Evolutionary conservation across 1,140 invertebrate species (phyloP).

Genomic region (Drosophila teissieri): DNA sequence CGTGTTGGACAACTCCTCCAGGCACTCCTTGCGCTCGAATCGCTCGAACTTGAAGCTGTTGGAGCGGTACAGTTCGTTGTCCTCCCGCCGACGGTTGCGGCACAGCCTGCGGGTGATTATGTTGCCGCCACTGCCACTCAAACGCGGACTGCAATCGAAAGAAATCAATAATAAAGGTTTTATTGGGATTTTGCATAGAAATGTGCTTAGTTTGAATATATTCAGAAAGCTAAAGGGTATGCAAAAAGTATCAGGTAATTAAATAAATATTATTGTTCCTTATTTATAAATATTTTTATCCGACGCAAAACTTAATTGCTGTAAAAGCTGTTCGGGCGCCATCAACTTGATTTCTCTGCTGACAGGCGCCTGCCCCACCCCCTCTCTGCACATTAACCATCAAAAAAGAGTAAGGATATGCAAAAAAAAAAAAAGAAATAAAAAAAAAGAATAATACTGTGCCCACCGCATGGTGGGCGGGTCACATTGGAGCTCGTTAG

Average conservation of each 20-base stretch:
- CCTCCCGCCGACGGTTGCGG: slow-evolving; percentile 87
- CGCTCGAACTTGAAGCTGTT: slow-evolving; percentile 94
- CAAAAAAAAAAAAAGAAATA: not conserved
- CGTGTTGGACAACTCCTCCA: slow-evolving; percentile 85
- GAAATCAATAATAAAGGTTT: not conserved
- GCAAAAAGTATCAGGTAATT: too few species aligned
- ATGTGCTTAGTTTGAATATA: not conserved
- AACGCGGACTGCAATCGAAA: slow-evolving; percentile 51
- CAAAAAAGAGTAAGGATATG: not conserved
- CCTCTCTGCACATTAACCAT: slow-evolving; percentile 1
- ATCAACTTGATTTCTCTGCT: slow-evolving; percentile 30
- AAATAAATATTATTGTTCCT: too few species aligned
- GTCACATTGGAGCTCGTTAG: slow-evolving; percentile 63
- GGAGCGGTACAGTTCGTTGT: slow-evolving; percentile 92
- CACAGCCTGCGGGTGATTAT: slow-evolving; percentile 88
- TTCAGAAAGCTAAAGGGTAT: too few species aligned
- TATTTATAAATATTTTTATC: too few species aligned
- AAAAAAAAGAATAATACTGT: too few species aligned
- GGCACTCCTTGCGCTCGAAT: slow-evolving; percentile 89
- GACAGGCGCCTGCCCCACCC: not conserved
- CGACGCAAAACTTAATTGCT: too few species aligned
- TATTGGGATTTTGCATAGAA: not conserved
- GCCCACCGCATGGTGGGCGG: slow-evolving; percentile 2
- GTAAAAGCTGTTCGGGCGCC: too few species aligned
- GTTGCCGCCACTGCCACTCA: slow-evolving; percentile 76